Base-by-base conservation (phyloP, 2,888 invertebrate species). In the Folsomia manolachei region DNA sequence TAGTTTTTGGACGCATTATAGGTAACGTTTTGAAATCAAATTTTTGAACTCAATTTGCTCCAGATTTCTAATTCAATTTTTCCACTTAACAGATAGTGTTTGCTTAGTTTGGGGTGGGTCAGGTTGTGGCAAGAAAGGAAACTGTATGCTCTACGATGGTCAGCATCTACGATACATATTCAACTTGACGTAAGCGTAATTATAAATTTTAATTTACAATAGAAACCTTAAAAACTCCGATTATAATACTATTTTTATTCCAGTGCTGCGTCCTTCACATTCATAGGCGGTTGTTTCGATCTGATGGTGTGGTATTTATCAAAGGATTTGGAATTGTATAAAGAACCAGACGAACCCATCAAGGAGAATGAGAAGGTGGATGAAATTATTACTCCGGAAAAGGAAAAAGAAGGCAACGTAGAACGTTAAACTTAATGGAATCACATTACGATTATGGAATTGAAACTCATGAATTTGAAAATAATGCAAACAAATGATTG, bases 111-210 rank as follows among this genome's bases (percentile, higher is more conserved):
- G 91, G 91, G 90, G 90, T 9, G 75, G 73, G 11, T 84, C 87
- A 69, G 89, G 89, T 82, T 91, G 90, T 81, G 86, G 88, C 0
- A 88, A 88, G 70, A 88, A 87, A 68, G 90, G 90, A 76, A 90
- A 90, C 81, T 91, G 91, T 82, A 91, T 90, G 90, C 84, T 90
- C 4, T 91, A 91, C 82, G 88, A 90, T 82, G 89, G 89, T 7
- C 86, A 87, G 81, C 85, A 87, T 2, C 84, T 91, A 78, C 86
- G 89, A 82, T 88, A 88, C 79, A 85, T 87, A 62, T 83, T 90
- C 75, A 90, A 90, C 83, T 87, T 89, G 78, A 89, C 89, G 9
- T 88, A 90, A 63, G 89, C 90, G n/a, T n/a, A n/a, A n/a, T n/a
- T n/a, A n/a, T n/a, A n/a, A n/a, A n/a, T n/a, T n/a, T n/a, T n/a